phyloP scores from a whole-genome alignment of 2,888 invertebrate genomes.

The Sinhomidia bicolor region DNA sequence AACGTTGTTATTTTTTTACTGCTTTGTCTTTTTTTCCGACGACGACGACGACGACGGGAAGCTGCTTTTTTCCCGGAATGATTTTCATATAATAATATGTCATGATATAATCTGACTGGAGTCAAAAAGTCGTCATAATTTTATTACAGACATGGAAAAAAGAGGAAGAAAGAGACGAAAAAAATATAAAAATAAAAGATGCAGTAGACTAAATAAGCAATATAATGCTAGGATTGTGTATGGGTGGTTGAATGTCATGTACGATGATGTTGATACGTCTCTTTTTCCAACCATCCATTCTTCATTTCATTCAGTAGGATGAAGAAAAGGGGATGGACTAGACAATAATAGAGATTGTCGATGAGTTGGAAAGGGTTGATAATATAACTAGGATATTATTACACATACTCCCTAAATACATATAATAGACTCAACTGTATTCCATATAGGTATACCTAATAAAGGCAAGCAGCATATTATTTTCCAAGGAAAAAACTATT shows the following conservation, averaged over 20 bases:
- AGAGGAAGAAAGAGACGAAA: slow-evolving; percentile 23
- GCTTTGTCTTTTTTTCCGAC: slow-evolving; percentile 15
- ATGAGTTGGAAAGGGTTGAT: slow-evolving; percentile 50
- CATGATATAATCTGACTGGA: slow-evolving; percentile 69
- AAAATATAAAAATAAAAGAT: slow-evolving; percentile 36
- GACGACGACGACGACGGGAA: not conserved
- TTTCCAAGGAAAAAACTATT: slow-evolving; percentile 33
- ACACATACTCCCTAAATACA: not conserved
- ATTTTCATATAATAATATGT: slow-evolving; percentile 68
- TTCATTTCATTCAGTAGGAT: not conserved
- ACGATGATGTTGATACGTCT: slow-evolving; percentile 1
- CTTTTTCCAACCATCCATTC: not conserved
- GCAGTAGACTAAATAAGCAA: slow-evolving; percentile 21
- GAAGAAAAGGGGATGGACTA: slow-evolving; percentile 33
- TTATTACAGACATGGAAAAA: slow-evolving; percentile 64
- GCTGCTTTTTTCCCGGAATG: slow-evolving; percentile 43
- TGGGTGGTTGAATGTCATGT: slow-evolving; percentile 54
- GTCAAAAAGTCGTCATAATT: slow-evolving; percentile 74
- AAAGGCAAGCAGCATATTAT: slow-evolving; percentile 1
- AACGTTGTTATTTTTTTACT: not conserved
- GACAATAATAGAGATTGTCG: slow-evolving; percentile 5
- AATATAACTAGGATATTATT: no score
- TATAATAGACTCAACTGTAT: not conserved
- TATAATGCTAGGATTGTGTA: slow-evolving; percentile 19
- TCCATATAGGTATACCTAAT: not conserved